Evolutionary conservation across 2,113 vertebrate species (phyloP), one percentile per base, ranked within the genome.

Genomic region (Trachemys scripta): DNA sequence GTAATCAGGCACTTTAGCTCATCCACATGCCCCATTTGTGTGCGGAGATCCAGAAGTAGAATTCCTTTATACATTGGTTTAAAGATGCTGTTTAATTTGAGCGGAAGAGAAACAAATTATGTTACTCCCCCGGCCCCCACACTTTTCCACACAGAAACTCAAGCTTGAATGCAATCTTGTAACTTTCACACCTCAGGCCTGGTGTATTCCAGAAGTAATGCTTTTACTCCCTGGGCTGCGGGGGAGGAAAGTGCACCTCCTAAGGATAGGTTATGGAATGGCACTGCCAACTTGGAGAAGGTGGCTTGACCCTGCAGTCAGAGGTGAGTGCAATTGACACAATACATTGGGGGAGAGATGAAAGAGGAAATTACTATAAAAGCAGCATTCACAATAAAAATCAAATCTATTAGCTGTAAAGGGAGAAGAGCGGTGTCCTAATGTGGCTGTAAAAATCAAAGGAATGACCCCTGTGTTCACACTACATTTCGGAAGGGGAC

Each of bases 1-100:
- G 50, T 84, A 93, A 88, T 79, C 80, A 85, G 92, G 82, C 53
- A 93, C 1, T 94, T 96, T 27, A 95, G 94, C 95, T 97, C 81
- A 95, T 69, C 90, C 89, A 75, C 5, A 24, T 47, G 80, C 96
- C 96, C 97, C 97, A 85, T 89, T 56, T 82, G 51, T 84, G 87
- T 57, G 69, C 0, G 42, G 38, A 0, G 82, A 16, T 2, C 84
- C 96, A 95, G 84, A 88, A 95, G 62, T 5, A 69, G 47, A 16
- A 88, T 82, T 91, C 85, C 94, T 91, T 89, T 79, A 89, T 72
- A 19, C 56, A 90, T 16, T 2, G 83, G 80, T 88, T 92, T 88
- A 51, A 78, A 31, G 6, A 65, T 38, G 56, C 50, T 57, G 84
- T 54, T 93, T 95, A 53, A 14, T 20, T 82, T 65, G 0, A 69